Evolutionary conservation across 2,888 invertebrate genomes (phyloP), one percentile per base, ranked within the genome.

Genomic region (Branchellion lobata): DNA sequence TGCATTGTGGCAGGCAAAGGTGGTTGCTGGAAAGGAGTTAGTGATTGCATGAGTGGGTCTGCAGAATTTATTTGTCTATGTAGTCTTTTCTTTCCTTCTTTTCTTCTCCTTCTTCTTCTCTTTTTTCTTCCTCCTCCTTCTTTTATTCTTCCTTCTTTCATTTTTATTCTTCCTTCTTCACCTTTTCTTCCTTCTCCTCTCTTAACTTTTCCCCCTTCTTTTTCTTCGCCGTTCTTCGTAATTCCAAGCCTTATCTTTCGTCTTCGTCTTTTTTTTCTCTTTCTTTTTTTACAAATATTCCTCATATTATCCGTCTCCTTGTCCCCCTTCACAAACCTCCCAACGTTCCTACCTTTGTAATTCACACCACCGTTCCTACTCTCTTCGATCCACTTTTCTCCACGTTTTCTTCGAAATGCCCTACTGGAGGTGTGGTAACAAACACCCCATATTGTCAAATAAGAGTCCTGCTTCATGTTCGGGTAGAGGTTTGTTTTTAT

Each of bases 31-130:
- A 33, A 27, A 33, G 8, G 18, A 18, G 68, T 31, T 5, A 27
- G 68, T 68, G 68, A 68, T 1, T 27, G 14, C 24, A 68, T 31
- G 68, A 68, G 68, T n/a, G 68, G 29, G 68, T 27, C 24, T 27
- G 27, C 18, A 27, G 21, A 21, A 68, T 24, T 68, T 65, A 5
- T 5, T 65, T 65, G 0, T 65, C 21, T 11, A n/a, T n/a, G n/a
- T 5, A n/a, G 5, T 65, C 29, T 65, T 21, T 65, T 65, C n/a
- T 11, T 3, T 11, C 11, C n/a, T 31, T 65, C 65, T 8, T 21
- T 77, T 31, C n/a, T 61, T 65, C 3, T 33, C 77, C 31, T 18
- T 21, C 36, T 77, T 29, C 36, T 5, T 8, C 53, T n/a, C 65
- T 77, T 18, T 65, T 29, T 57, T 33, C 0, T 29, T 5, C 34